Base-by-base conservation (phyloP, 2,888 invertebrate genomes). In the Corythucha ciliata region DNA sequence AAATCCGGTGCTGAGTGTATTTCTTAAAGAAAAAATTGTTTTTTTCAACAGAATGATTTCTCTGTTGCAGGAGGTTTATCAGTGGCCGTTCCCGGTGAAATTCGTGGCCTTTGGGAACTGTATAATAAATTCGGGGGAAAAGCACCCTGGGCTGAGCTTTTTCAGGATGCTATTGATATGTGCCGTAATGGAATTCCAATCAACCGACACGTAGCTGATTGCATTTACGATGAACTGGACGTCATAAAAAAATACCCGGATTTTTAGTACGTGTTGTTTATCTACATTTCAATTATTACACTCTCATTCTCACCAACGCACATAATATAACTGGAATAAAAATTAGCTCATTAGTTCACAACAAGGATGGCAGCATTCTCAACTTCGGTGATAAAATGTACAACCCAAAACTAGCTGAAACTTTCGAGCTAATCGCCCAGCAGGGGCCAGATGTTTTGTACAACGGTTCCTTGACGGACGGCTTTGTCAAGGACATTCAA, bases 71-170 rank as follows among this genome's bases (percentile, higher is more conserved):
- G 81, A 58, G 82, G 80, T 1, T 68, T 80, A 59, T 76, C 90
- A 0, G 76, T 85, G 12, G 94, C 82, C 12, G 83, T 94, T n/a
- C 93, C 94, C 0, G 91, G 91, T 7, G 93, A 93, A 69, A 67
- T 94, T 14, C 71, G 76, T 50, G 94, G 94, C 2, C 89, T 89
- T 67, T 82, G 83, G 76, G 78, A 74, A 52, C 78, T 88, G 27
- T 79, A 89, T 69, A 68, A 77, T 58, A 53, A 53, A 29, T 62
- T 55, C 22, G 61, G 81, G 65, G 63, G 59, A 3, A 42, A 73
- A 55, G 69, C 92, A 44, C 74, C 78, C 0, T 96, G 94, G 94
- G 68, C 68, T 36, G 77, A 80, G 0, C 70, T 96, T 20, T 79
- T 96, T 55, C 68, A 76, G 57, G 91, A 91, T 0, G 76, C 85